Percentiles rank a stretch among this genome's conserved stretches.
phyloP scores from a whole-genome alignment of 2,113 vertebrate genomes.

The Cyanoderma ruficeps region DNA sequence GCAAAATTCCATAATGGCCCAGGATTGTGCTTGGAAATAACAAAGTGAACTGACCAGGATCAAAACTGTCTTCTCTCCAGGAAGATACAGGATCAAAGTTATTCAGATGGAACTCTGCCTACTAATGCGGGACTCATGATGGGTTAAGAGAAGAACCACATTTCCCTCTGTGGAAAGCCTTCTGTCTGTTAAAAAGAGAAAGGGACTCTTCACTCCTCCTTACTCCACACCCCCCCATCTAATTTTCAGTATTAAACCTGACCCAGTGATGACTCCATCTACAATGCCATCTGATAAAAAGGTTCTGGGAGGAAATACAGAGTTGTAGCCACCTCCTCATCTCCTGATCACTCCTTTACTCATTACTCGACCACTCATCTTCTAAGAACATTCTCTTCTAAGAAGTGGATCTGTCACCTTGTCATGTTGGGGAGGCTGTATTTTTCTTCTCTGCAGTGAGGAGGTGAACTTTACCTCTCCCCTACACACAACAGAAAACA shows the following conservation, averaged over 20 bases:
- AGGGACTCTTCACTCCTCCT: background rate
- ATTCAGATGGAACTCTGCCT: background rate
- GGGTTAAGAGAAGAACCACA: background rate
- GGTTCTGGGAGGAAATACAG: background rate
- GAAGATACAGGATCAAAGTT: background rate
- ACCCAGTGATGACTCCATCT: background rate
- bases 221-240: fast-evolving
- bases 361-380: background rate
- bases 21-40: background rate
- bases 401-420: background rate
- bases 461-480: background rate
- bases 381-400: background rate
- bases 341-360: background rate
- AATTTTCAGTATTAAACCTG: background rate
- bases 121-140: background rate
- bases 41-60: background rate
- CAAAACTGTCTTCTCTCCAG: background rate
- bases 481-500: background rate
- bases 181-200: background rate
- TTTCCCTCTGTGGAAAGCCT: background rate
- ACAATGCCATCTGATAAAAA: background rate
- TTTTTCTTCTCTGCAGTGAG: background rate
- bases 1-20: background rate
- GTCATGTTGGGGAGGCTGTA: background rate
- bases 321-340: background rate